A percentile compares a stretch with the other conserved stretches of the same genome.
phyloP scores from a whole-genome alignment of 2,113 vertebrate species.

The Salminus brasiliensis region DNA sequence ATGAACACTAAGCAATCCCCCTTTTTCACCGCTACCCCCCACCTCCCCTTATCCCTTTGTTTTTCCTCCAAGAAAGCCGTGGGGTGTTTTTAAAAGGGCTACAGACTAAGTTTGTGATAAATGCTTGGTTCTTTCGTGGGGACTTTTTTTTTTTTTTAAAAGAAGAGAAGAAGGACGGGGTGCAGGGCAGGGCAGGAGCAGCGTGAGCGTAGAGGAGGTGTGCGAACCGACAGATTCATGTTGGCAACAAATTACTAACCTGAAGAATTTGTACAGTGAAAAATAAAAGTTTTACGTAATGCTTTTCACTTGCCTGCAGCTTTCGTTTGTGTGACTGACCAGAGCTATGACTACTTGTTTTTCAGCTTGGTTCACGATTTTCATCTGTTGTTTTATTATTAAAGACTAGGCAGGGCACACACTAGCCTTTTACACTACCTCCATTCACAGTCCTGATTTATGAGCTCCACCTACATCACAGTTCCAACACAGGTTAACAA shows the following conservation, averaged over 20 bases:
- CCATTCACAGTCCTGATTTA: too few relatives aligned
- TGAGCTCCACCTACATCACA: too few relatives aligned
- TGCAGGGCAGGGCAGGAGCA: conserved; percentile 34
- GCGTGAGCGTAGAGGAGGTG: conserved; percentile 41
- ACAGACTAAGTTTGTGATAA: conserved; percentile 66
- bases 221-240: conserved; percentile 44
- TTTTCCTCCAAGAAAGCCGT: conserved; percentile 14
- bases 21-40: conserved; percentile 10
- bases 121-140: conserved; percentile 52
- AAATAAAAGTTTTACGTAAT: conserved; percentile 69
- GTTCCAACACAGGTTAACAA: too few relatives aligned
- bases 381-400: too few relatives aligned
- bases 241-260: conserved; percentile 59
- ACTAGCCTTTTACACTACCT: too few relatives aligned
- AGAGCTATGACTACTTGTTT: background rate
- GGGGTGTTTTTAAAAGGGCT: conserved; percentile 47
- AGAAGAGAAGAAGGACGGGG: conserved; percentile 18
- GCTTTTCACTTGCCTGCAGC: conserved; percentile 21
- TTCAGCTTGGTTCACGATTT: too few relatives aligned
- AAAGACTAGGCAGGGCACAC: too few relatives aligned
- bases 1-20: background rate
- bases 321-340: background rate
- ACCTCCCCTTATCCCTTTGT: background rate
- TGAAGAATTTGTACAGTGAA: conserved; percentile 74
- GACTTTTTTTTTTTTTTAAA: conserved; percentile 52